These are phyloP conservation scores for Gonatopus flavifemur DNA, from an alignment of 1,140 invertebrate species.

Conservation along the genomic window DNA sequence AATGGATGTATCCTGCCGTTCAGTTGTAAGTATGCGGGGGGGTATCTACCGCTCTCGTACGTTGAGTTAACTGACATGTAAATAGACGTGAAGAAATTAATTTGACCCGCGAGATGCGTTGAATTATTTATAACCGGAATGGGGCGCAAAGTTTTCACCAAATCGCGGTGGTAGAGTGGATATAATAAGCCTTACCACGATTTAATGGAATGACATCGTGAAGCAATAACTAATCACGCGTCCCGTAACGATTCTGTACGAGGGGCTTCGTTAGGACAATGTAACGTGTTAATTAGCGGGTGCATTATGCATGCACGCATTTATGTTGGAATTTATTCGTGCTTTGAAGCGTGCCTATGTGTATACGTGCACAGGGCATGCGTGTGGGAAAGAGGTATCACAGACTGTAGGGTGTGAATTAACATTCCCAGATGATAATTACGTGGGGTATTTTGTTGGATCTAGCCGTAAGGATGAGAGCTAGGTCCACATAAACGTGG, in stretches of 20 bases:
- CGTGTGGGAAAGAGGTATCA: too few species aligned
- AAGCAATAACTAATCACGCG: slow-evolving; percentile 23
- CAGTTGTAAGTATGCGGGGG: too few species aligned
- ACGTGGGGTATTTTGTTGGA: slow-evolving; percentile 6
- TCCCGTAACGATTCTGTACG: slow-evolving; percentile 18
- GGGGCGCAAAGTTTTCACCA: slow-evolving; percentile 13
- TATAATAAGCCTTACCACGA: slow-evolving; percentile 14
- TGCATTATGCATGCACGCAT: slow-evolving; percentile 15
- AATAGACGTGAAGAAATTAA: too few species aligned
- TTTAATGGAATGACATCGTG: slow-evolving; percentile 18
- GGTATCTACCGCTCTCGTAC: too few species aligned
- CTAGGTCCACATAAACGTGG: background rate
- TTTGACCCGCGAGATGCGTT: too few species aligned
- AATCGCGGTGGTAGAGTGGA: slow-evolving; percentile 6
- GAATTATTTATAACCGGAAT: too few species aligned
- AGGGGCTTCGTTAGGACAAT: slow-evolving; percentile 13
- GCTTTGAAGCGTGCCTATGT: too few species aligned
- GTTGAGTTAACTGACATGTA: too few species aligned
- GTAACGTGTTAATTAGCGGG: slow-evolving; percentile 23
- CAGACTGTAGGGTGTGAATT: slow-evolving; percentile 14
- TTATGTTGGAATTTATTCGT: slow-evolving; percentile 21
- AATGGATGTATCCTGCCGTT: too few species aligned
- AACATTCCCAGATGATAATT: slow-evolving; percentile 18
- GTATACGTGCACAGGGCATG: too few species aligned
- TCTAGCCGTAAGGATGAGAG: background rate